A percentile compares a stretch with the other conserved stretches of the same genome.
Evolutionary conservation across 2,113 vertebrate species (phyloP).

Genomic region (Pantherophis guttatus): DNA sequence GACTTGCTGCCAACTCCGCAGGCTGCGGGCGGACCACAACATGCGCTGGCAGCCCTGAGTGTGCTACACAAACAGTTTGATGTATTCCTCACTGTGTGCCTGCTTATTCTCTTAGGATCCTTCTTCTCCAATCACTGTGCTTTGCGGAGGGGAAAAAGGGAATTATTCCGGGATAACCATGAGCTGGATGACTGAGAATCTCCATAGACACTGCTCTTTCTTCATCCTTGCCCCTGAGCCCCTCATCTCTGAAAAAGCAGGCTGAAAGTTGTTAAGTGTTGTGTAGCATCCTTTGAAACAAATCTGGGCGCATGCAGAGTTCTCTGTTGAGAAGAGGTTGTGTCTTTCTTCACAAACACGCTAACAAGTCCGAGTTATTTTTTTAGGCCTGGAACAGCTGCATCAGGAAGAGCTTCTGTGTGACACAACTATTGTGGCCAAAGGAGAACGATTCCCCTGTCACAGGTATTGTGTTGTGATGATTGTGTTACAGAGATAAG

Average conservation of each 20-base stretch:
- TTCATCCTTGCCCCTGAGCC: too few species aligned
- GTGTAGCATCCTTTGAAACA: background rate
- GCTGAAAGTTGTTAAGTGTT: background rate
- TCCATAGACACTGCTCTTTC: too few species aligned
- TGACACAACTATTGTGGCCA: background rate
- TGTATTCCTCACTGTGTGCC: background rate
- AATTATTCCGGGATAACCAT: too few species aligned
- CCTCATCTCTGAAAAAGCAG: too few species aligned
- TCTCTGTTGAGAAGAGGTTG: background rate
- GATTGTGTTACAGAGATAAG: background rate
- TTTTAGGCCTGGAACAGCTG: background rate
- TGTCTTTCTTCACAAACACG: background rate
- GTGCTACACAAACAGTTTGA: background rate
- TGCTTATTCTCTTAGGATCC: background rate
- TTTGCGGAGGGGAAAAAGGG: too few species aligned
- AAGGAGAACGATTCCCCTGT: background rate
- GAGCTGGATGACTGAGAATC: too few species aligned
- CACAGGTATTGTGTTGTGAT: background rate
- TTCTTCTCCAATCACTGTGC: too few species aligned
- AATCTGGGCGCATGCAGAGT: background rate
- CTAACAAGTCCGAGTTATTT: background rate
- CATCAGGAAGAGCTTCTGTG: background rate
- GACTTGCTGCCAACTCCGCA: too few species aligned
- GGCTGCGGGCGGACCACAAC: too few species aligned
- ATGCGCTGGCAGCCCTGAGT: background rate